A percentile compares a stretch with the other conserved stretches of the same genome.
These are phyloP conservation scores for Bathynomus jamesi DNA, from an alignment of 1,140 invertebrate species.

Conservation along the genomic window DNA sequence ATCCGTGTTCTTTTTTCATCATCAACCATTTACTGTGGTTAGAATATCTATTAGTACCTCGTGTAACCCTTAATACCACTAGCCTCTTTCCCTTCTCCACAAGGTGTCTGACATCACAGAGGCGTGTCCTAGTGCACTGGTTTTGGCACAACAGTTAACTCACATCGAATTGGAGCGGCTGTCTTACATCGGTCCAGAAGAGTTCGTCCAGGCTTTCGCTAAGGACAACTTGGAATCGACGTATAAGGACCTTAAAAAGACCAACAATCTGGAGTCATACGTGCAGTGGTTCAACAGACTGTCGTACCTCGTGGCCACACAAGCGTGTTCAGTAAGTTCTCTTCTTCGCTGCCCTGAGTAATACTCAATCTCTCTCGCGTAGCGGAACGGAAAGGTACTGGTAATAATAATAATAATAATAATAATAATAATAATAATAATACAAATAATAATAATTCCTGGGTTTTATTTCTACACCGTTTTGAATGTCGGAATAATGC, in stretches of 20 bases:
- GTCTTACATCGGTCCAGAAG: slow-evolving; percentile 89
- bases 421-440: too few species aligned
- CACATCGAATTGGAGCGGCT: slow-evolving; percentile 87
- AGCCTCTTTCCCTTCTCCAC: neutral
- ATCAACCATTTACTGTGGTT: too few species aligned
- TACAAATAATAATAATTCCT: too few species aligned
- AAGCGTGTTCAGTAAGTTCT: slow-evolving; percentile 74
- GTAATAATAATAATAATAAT: too few species aligned
- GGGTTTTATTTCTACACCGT: too few species aligned
- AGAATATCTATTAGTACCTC: too few species aligned
- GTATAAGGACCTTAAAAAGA: slow-evolving; percentile 83
- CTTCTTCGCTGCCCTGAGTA: neutral
- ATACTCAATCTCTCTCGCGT: too few species aligned
- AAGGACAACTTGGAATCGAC: slow-evolving; percentile 58
- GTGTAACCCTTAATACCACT: too few species aligned
- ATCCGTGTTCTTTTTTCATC: too few species aligned
- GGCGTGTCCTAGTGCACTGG: slow-evolving; percentile 67
- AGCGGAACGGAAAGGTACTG: too few species aligned
- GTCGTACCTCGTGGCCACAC: slow-evolving; percentile 91
- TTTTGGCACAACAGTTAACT: slow-evolving; percentile 84
- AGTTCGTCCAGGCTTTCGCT: slow-evolving; percentile 91
- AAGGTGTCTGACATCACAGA: slow-evolving; percentile 46
- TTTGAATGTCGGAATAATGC: too few species aligned
- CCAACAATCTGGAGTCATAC: slow-evolving; percentile 86
- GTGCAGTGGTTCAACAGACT: slow-evolving; percentile 97